Evolutionary conservation across 2,888 invertebrate genomes (phyloP).

Genomic region (Drosophila monieri): DNA sequence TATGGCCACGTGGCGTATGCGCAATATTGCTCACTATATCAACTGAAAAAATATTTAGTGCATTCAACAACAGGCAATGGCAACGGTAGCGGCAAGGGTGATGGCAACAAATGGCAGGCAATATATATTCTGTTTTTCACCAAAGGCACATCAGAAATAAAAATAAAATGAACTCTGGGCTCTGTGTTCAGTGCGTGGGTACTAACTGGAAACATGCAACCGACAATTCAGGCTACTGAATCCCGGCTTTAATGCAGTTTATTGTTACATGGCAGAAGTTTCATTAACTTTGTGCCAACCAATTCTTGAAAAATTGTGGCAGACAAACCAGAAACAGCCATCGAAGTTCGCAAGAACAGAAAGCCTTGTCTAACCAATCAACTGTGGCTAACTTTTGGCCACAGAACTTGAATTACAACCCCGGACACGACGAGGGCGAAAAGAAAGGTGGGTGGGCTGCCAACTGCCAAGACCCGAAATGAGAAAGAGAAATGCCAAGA

Average conservation of each 20-base stretch:
- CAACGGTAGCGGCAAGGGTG: slow-evolving; percentile 13
- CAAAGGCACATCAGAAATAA: slow-evolving; percentile 9
- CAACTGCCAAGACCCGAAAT: slow-evolving; percentile 32
- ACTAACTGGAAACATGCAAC: slow-evolving; percentile 15
- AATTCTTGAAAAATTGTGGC: slow-evolving; percentile 64
- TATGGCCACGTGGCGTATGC: slow-evolving; percentile 63
- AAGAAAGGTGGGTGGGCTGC: slow-evolving; percentile 42
- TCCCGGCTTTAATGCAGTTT: slow-evolving; percentile 49
- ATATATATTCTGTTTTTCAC: slow-evolving; percentile 35
- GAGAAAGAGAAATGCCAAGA: slow-evolving; percentile 16
- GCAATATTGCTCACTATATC: slow-evolving; percentile 58
- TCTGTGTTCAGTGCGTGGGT: slow-evolving; percentile 11
- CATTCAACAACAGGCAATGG: slow-evolving; percentile 30
- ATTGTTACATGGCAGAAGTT: slow-evolving; percentile 54
- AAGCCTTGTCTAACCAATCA: slow-evolving; percentile 72
- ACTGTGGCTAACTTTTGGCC: slow-evolving; percentile 78
- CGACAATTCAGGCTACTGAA: slow-evolving; percentile 21
- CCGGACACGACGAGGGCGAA: slow-evolving; percentile 4
- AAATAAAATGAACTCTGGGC: slow-evolving; percentile 14
- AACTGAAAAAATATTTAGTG: slow-evolving; percentile 42
- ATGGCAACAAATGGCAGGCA: slow-evolving; percentile 46
- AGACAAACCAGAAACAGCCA: slow-evolving; percentile 41
- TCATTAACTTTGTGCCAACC: slow-evolving; percentile 72
- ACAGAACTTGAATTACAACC: slow-evolving; percentile 77
- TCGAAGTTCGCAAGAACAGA: slow-evolving; percentile 47